These are phyloP conservation scores for Nycteola revayana DNA, from an alignment of 2,888 invertebrate genomes.

Conservation along the genomic window DNA sequence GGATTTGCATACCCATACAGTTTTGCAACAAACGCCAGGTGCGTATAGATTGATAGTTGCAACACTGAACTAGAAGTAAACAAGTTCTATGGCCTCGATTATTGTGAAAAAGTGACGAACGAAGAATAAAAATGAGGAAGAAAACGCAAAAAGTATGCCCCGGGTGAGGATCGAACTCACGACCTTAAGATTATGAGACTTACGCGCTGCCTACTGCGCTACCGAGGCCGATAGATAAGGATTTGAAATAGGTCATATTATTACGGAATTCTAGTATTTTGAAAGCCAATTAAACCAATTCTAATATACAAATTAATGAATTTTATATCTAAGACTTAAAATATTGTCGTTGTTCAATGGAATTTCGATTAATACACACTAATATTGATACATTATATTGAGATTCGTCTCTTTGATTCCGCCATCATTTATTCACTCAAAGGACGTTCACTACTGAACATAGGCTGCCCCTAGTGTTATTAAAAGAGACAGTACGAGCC, in stretches of 20 bases:
- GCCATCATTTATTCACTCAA: too few relatives aligned
- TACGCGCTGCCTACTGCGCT: slow-evolving; percentile 95
- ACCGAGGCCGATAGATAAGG: slow-evolving; percentile 81
- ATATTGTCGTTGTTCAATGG: too few relatives aligned
- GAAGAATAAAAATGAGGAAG: slow-evolving; percentile 8
- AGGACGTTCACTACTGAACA: too few relatives aligned
- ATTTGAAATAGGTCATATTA: slow-evolving; percentile 28
- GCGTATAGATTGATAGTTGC: slow-evolving; percentile 33
- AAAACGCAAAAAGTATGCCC: slow-evolving; percentile 78
- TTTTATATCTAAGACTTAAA: too few relatives aligned
- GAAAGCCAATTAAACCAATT: too few relatives aligned
- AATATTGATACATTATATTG: too few relatives aligned
- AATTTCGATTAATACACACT: too few relatives aligned
- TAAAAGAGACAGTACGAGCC: too few relatives aligned
- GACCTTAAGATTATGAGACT: slow-evolving; percentile 97
- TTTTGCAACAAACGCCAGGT: slow-evolving; percentile 43
- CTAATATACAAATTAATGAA: too few relatives aligned
- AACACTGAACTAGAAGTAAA: slow-evolving; percentile 24
- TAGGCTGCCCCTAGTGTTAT: too few relatives aligned
- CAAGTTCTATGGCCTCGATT: slow-evolving; percentile 19
- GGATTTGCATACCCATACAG: slow-evolving; percentile 48
- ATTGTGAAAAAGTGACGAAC: slow-evolving; percentile 22
- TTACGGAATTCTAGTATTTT: not conserved
- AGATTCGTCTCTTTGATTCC: too few relatives aligned
- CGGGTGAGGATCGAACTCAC: slow-evolving; percentile 98